Percentiles rank a stretch among this genome's conserved stretches.
These are phyloP conservation scores for Brachionichthys hirsutus DNA, from an alignment of 2,113 vertebrate genomes.

Conservation along the genomic window DNA sequence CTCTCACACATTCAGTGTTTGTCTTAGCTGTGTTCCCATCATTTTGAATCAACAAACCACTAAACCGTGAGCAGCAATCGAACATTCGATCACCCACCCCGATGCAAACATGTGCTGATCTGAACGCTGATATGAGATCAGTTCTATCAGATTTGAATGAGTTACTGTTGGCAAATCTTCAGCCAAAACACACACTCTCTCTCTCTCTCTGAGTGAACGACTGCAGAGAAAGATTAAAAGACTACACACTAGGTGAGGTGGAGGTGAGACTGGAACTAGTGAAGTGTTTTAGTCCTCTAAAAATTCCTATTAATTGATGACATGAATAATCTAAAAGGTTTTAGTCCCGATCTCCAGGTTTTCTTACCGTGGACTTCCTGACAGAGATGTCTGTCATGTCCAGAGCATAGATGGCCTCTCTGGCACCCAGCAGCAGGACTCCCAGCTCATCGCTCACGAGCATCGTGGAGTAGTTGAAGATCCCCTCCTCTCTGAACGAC, in stretches of 20 bases:
- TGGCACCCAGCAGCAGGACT: constrained; percentile 76
- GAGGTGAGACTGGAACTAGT: no score
- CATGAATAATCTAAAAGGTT: no score
- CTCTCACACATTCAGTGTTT: constrained; percentile 8
- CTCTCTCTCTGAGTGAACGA: no score
- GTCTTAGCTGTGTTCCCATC: neutral
- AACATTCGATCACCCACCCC: neutral
- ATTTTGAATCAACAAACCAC: constrained; percentile 3
- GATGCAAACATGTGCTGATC: no score
- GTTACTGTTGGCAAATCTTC: no score
- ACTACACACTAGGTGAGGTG: no score
- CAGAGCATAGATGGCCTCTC: constrained; percentile 77
- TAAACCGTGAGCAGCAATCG: neutral
- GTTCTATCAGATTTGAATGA: no score
- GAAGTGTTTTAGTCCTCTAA: no score
- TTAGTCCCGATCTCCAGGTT: neutral
- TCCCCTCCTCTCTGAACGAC: constrained; percentile 65
- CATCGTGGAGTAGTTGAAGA: constrained; percentile 77
- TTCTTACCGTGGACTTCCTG: constrained; percentile 67
- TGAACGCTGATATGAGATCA: no score
- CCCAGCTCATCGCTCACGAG: constrained; percentile 73
- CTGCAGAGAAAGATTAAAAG: no score
- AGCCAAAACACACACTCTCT: no score
- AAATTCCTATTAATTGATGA: no score
- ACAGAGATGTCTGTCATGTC: constrained; percentile 72